These are phyloP conservation scores for Neoitamus cyanurus DNA, from an alignment of 2,888 invertebrate genomes.

Conservation along the genomic window DNA sequence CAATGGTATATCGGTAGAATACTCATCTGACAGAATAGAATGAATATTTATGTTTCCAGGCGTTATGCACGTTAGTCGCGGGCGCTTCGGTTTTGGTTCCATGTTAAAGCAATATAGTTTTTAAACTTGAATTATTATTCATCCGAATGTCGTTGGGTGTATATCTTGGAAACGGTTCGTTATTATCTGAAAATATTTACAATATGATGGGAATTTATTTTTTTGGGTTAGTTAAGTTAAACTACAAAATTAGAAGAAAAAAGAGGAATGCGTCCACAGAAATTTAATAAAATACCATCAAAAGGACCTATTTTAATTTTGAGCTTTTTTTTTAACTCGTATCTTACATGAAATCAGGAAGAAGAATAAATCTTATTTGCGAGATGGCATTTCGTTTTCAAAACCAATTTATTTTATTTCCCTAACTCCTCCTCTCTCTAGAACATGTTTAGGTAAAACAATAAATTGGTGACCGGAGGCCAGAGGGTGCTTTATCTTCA, in stretches of 20 bases:
- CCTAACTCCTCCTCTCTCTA: no score
- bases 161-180: neutral
- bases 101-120: neutral
- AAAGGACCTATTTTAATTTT: no score
- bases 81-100: neutral
- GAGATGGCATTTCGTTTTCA: no score
- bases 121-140: neutral
- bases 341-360: no score
- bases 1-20: conserved; percentile 67
- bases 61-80: neutral
- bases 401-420: no score
- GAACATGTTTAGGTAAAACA: no score
- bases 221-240: neutral
- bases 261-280: no score
- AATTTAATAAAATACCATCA: no score
- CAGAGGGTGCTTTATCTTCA: no score
- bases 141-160: neutral
- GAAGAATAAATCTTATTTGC: no score
- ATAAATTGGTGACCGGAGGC: no score
- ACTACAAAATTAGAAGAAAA: neutral
- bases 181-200: neutral
- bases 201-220: neutral
- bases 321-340: no score
- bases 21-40: conserved; percentile 71
- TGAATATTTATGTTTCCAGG: conserved; percentile 56